Conservation (phyloP, 2,888 invertebrate genomes). For the Tanypteryx hageni region DNA sequence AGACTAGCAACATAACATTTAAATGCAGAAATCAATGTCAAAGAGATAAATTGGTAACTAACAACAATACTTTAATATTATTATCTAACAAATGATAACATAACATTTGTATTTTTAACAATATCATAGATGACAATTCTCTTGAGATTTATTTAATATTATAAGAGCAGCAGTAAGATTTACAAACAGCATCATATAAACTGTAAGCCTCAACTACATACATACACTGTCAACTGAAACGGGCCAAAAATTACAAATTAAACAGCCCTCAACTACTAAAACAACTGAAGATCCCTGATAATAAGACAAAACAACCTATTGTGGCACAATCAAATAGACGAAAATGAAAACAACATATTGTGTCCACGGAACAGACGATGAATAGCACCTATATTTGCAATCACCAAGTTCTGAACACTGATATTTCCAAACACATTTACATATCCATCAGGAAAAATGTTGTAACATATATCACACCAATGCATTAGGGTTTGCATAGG, state of each 20-base stretch:
- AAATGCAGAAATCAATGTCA: too few relatives aligned
- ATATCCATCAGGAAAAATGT: neutral
- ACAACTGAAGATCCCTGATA: neutral
- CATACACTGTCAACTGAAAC: neutral
- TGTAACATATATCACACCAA: neutral
- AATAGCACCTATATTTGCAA: neutral
- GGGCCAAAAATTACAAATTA: neutral
- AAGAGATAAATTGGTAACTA: too few relatives aligned
- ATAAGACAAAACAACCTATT: conserved; percentile 4
- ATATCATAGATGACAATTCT: too few relatives aligned
- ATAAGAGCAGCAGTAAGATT: too few relatives aligned
- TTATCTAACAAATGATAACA: too few relatives aligned
- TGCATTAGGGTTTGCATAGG: neutral
- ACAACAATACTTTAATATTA: too few relatives aligned
- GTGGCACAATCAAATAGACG: neutral
- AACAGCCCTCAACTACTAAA: neutral
- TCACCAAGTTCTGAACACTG: neutral
- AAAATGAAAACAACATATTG: neutral
- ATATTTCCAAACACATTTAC: neutral
- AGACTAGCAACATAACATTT: too few relatives aligned
- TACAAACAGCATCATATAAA: too few relatives aligned
- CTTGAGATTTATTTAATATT: too few relatives aligned
- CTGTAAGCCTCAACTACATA: too few relatives aligned
- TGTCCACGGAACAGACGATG: neutral
- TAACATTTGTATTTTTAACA: too few relatives aligned